Evolutionary conservation across 2,797 vertebrate species (phyloP).

Genomic region (Okamejei kenojei): DNA sequence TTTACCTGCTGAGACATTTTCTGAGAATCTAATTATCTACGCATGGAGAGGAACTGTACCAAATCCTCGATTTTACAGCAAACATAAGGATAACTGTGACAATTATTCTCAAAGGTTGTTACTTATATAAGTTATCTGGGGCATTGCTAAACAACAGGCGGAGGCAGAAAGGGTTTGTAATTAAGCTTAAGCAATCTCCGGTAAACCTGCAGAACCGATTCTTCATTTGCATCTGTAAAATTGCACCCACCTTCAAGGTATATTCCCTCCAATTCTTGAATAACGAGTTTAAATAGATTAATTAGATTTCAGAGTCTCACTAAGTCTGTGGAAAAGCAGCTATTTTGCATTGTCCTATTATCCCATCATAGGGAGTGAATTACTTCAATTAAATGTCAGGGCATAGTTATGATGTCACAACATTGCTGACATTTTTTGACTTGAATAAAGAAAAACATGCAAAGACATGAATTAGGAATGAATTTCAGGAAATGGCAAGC

Average conservation of each 20-base stretch:
- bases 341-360: neutral
- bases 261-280: neutral
- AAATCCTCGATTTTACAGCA: neutral
- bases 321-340: neutral
- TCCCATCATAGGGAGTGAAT: neutral
- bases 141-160: neutral
- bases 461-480: neutral
- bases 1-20: neutral
- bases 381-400: neutral
- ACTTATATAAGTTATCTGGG: neutral
- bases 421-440: neutral
- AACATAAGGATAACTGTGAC: neutral
- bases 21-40: neutral
- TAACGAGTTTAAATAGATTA: neutral
- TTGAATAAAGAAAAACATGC: neutral
- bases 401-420: neutral
- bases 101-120: neutral
- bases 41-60: neutral
- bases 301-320: neutral
- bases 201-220: neutral
- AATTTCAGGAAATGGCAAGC: neutral
- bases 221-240: neutral
- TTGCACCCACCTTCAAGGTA: neutral
- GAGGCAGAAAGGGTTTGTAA: neutral
- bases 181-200: neutral